Evolutionary conservation across 2,888 invertebrate species (phyloP).

Genomic region (Stenichneumon culpator): DNA sequence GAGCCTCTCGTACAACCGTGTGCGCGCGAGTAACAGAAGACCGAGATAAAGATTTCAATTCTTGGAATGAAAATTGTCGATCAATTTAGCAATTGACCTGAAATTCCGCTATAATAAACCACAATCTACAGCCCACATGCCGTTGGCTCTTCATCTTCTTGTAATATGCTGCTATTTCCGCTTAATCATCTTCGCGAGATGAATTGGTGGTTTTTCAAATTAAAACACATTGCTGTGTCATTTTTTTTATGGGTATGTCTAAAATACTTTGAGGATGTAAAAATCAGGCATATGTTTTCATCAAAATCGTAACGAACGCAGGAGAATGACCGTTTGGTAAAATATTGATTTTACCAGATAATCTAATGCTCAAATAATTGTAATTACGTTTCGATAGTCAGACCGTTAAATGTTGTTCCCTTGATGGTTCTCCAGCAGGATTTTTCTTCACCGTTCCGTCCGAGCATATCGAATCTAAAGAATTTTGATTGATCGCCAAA

Average conservation of each 20-base stretch:
- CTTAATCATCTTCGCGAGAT: background rate
- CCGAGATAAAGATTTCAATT: constrained; percentile 82
- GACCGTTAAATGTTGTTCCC: background rate
- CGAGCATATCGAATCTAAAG: background rate
- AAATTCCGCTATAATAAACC: constrained; percentile 81
- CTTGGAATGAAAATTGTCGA: constrained; percentile 83
- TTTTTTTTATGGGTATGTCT: background rate
- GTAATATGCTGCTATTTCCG: constrained; percentile 28
- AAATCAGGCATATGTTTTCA: background rate
- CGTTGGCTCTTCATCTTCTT: constrained; percentile 55
- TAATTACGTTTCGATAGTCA: background rate
- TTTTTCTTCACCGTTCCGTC: background rate
- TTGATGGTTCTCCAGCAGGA: background rate
- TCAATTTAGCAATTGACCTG: constrained; percentile 84
- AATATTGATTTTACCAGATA: background rate
- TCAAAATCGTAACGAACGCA: background rate
- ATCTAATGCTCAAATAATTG: background rate
- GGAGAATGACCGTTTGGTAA: background rate
- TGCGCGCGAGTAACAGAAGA: constrained; percentile 53
- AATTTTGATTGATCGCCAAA: background rate
- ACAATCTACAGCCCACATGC: constrained; percentile 78
- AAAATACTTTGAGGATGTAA: background rate
- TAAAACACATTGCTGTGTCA: background rate
- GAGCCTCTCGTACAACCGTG: constrained; percentile 50
- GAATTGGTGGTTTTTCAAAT: background rate